phyloP scores from a whole-genome alignment of 92 coral and sea anemone genomes.

The Porites rus region DNA sequence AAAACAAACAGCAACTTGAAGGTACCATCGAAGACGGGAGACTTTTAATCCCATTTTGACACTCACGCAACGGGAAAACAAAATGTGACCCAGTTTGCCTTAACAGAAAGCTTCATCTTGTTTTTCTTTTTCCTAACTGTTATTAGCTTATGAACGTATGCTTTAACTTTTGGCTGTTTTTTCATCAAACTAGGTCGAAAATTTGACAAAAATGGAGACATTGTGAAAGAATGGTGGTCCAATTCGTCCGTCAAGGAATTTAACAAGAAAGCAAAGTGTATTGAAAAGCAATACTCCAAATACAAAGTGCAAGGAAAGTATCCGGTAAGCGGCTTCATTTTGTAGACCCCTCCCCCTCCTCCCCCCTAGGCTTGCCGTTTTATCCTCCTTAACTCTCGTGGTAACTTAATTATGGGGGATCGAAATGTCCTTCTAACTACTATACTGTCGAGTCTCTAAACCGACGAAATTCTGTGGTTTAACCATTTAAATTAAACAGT shows the following conservation, averaged over 20 bases:
- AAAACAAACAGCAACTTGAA: too few relatives aligned
- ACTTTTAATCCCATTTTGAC: too few relatives aligned
- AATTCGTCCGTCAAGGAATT: constrained; percentile 81
- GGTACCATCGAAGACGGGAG: too few relatives aligned
- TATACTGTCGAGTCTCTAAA: too few relatives aligned
- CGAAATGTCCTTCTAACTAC: too few relatives aligned
- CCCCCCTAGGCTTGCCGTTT: too few relatives aligned
- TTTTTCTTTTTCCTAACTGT: background rate
- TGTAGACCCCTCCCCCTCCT: background rate
- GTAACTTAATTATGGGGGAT: too few relatives aligned
- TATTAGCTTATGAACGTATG: background rate
- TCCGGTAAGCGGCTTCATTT: constrained; percentile 62
- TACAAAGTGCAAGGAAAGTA: constrained; percentile 91
- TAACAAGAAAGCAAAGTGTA: constrained; percentile 84
- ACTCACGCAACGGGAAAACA: too few relatives aligned
- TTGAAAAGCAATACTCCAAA: constrained; percentile 94
- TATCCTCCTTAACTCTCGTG: too few relatives aligned
- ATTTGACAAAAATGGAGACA: constrained; percentile 98
- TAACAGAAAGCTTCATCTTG: background rate
- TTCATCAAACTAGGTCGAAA: constrained; percentile 77
- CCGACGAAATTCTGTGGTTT: too few relatives aligned
- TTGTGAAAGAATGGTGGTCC: constrained; percentile 98
- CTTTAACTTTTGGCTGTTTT: background rate
- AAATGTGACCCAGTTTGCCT: too few relatives aligned
- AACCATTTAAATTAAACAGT: too few relatives aligned